Evolutionary conservation across 23 tunicate genomes (phyloP).

Genomic region (Diplosoma virens): DNA sequence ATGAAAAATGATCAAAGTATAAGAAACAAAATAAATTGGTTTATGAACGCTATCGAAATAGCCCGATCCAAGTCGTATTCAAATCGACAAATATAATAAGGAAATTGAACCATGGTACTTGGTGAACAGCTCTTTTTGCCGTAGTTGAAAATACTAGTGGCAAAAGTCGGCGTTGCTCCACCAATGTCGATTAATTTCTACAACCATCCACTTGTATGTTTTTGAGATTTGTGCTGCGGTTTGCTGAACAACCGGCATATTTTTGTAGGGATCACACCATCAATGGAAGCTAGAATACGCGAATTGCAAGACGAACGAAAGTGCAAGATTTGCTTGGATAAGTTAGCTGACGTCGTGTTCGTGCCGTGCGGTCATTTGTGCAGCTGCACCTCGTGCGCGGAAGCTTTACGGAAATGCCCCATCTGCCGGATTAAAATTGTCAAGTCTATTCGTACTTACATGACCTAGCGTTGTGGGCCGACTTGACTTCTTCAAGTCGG

Average conservation of each 20-base stretch:
- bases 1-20: too few species aligned
- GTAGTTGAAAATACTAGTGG: too few species aligned
- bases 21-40: too few species aligned
- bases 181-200: too few species aligned
- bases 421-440: slow-evolving; percentile 68
- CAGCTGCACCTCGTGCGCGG: slow-evolving; percentile 66
- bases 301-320: slow-evolving; percentile 68
- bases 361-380: slow-evolving; percentile 81
- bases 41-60: too few species aligned
- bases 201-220: too few species aligned
- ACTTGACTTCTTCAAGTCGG: background rate
- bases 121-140: background rate
- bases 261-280: slow-evolving; percentile 31
- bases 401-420: slow-evolving; percentile 73
- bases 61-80: too few species aligned
- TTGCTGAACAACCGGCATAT: too few species aligned
- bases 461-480: slow-evolving; percentile 9
- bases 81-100: too few species aligned
- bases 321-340: slow-evolving; percentile 76
- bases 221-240: too few species aligned
- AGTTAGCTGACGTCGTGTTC: slow-evolving; percentile 76
- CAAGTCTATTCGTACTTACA: slow-evolving; percentile 67
- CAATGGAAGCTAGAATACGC: slow-evolving; percentile 45
- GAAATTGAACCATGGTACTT: too few species aligned
- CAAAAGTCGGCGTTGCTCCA: too few species aligned